Conservation (phyloP, 2,113 vertebrate species). For the Neotragus moschatus region DNA sequence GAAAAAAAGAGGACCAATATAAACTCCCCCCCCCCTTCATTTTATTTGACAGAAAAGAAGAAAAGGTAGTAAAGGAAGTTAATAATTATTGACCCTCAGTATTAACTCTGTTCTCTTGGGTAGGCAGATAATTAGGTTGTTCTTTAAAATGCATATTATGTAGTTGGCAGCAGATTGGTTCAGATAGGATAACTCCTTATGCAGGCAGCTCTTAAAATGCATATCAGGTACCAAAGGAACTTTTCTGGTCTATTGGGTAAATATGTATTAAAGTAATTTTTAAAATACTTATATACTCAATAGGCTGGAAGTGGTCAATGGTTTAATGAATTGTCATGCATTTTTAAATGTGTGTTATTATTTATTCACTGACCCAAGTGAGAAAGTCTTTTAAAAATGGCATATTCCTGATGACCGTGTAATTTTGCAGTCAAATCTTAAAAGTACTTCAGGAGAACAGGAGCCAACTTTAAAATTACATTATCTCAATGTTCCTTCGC, state of each 20-base stretch:
- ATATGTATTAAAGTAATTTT: slow-evolving; percentile 80
- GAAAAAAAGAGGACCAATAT: neutral
- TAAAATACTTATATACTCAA: slow-evolving; percentile 75
- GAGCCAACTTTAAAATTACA: slow-evolving; percentile 64
- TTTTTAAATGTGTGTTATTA: slow-evolving; percentile 74
- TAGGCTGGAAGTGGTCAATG: slow-evolving; percentile 76
- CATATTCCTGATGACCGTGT: slow-evolving; percentile 66
- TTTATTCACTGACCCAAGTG: slow-evolving; percentile 70
- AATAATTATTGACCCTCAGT: slow-evolving; percentile 67
- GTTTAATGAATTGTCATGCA: slow-evolving; percentile 73
- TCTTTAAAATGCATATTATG: slow-evolving; percentile 63
- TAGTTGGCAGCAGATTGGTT: slow-evolving; percentile 41
- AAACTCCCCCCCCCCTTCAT: neutral
- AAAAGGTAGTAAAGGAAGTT: slow-evolving; percentile 46
- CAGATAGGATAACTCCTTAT: slow-evolving; percentile 61
- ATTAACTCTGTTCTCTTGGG: slow-evolving; percentile 61
- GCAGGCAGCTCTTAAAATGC: slow-evolving; percentile 75
- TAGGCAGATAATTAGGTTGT: slow-evolving; percentile 45
- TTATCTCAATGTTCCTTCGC: slow-evolving; percentile 50
- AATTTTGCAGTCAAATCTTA: slow-evolving; percentile 64
- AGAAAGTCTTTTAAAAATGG: slow-evolving; percentile 61
- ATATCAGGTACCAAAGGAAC: slow-evolving; percentile 61
- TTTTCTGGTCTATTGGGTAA: slow-evolving; percentile 78
- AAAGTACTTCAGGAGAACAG: slow-evolving; percentile 61
- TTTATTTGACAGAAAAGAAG: slow-evolving; percentile 55